Evolutionary conservation across 2,797 vertebrate species (phyloP), one percentile per base, ranked within the genome.

Genomic region (Anabacerthia variegaticeps): DNA sequence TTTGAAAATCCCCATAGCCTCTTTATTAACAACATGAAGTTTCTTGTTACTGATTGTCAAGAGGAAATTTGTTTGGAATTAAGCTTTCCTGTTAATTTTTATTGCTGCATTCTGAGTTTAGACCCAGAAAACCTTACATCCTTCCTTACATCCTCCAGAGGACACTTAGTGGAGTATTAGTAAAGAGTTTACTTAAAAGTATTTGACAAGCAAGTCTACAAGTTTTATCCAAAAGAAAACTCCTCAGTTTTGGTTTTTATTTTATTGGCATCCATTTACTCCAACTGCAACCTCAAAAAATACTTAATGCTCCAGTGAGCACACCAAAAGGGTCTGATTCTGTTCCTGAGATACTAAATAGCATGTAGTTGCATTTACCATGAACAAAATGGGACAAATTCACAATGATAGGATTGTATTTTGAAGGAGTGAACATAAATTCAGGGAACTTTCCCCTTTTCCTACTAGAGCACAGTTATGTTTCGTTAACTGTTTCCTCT

Each of bases 71-170:
- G 37, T 78, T 85, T 91, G 59, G 58, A 95, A 84, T 96, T 36
- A 71, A 65, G 32, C 36, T 94, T 97, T 95, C 87, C 82, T 96
- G 79, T 89, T 96, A 66, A 89, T 95, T 97, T 95, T 95, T 95
- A 82, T 92, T 91, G 39, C 72, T 88, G 46, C 51, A 43, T 83
- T 90, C 81, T 91, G 68, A 92, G 51, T 66, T 96, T 73, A 88
- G 83, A 80, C 23, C 59, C 62, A 75, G 48, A 54, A 39, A 94
- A 73, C 28, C 10, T 69, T 51, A 76, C 13, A n/a, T 77, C 44
- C 63, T 92, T 93, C 88, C 39, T 39, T 39, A 39, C 39, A 55
- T 36, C 52, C 65, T 90, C 82, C 48, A 81, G 74, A 73, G 49
- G 32, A 79, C 4, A 12, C 24, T 89, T 85, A 88, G 39, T n/a